Conservation (phyloP, 2,113 vertebrate genomes). For the Dermatemys mawii region DNA sequence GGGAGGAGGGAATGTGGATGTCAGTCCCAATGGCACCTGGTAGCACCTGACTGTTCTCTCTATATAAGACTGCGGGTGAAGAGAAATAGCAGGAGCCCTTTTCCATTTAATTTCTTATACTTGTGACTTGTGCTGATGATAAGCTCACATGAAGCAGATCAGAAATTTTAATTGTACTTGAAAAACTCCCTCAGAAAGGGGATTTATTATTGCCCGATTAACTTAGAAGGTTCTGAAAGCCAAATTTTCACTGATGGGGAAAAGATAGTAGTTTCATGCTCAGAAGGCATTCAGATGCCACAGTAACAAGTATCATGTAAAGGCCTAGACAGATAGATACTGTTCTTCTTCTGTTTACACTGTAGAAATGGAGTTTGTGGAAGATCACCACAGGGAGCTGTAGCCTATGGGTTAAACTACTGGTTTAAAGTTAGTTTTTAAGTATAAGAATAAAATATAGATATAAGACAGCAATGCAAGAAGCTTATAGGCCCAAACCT, state of each 20-base stretch:
- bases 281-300: not conserved
- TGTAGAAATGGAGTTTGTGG: slow-evolving; percentile 33
- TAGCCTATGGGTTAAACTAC: not conserved
- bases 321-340: slow-evolving; percentile 42
- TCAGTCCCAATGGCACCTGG: not conserved
- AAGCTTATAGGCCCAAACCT: not conserved
- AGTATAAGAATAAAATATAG: not conserved
- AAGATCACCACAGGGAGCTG: not conserved
- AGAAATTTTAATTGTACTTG: not conserved
- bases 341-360: not conserved
- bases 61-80: rapidly evolving
- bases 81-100: not conserved
- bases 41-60: not conserved
- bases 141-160: not conserved
- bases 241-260: not conserved
- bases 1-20: not conserved
- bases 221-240: not conserved
- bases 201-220: not conserved
- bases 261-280: not conserved
- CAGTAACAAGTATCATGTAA: slow-evolving; percentile 41
- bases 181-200: not conserved
- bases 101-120: not conserved
- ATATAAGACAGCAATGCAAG: not conserved
- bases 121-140: not conserved
- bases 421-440: not conserved